Evolutionary conservation across 1,140 invertebrate genomes (phyloP).

Genomic region (Zaprionus kolodkinae): DNA sequence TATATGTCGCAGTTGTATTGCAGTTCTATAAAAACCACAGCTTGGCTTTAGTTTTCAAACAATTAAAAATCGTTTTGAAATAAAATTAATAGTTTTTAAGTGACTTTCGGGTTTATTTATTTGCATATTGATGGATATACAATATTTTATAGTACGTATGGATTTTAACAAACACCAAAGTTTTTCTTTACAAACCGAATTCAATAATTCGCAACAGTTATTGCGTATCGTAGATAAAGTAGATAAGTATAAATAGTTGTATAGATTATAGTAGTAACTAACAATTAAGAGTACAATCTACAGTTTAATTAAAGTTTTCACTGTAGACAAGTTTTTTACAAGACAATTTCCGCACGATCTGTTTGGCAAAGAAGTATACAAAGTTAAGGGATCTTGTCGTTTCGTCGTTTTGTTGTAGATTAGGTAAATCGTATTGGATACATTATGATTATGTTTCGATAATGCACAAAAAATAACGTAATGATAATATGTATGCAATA

Average conservation of each 20-base stretch:
- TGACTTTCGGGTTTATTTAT: slow-evolving; percentile 46
- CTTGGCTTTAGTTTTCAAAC: background rate
- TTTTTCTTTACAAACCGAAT: slow-evolving; percentile 61
- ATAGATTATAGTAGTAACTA: slow-evolving; percentile 55
- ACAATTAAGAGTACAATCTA: slow-evolving; percentile 47
- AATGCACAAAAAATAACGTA: slow-evolving; percentile 1
- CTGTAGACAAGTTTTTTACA: slow-evolving; percentile 59
- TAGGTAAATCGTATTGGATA: slow-evolving; percentile 6
- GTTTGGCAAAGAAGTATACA: slow-evolving; percentile 66
- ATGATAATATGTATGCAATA: background rate
- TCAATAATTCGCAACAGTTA: slow-evolving; percentile 21
- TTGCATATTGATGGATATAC: slow-evolving; percentile 55
- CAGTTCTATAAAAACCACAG: too few relatives aligned
- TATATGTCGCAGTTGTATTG: background rate
- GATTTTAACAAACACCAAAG: slow-evolving; percentile 75
- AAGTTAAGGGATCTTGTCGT: slow-evolving; percentile 24
- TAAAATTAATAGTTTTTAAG: background rate
- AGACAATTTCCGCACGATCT: slow-evolving; percentile 64
- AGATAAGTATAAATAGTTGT: slow-evolving; percentile 68
- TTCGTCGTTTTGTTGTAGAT: slow-evolving; percentile 35
- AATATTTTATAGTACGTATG: slow-evolving; percentile 32
- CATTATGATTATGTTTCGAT: slow-evolving; percentile 12
- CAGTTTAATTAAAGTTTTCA: slow-evolving; percentile 61
- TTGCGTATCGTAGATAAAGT: slow-evolving; percentile 37
- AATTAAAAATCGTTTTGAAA: background rate